phyloP scores from a whole-genome alignment of 2,797 vertebrate genomes.

The Microhierax caerulescens region DNA sequence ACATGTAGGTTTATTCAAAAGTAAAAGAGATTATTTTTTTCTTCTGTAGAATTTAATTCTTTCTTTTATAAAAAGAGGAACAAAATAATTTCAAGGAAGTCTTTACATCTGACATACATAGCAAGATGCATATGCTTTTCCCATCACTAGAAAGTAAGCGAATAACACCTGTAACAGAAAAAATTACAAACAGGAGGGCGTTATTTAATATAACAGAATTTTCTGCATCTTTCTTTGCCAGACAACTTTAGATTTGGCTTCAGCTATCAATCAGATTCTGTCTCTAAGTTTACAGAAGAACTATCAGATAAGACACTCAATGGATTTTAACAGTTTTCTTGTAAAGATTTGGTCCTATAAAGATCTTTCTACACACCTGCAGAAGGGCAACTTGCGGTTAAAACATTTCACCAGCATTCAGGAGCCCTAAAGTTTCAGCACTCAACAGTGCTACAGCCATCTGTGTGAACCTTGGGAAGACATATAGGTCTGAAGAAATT shows the following conservation, averaged over 20 bases:
- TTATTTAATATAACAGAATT: constrained; percentile 1
- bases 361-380: background rate
- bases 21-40: constrained; percentile 1
- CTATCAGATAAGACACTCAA: background rate
- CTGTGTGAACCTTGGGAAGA: background rate
- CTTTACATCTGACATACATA: background rate
- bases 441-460: background rate
- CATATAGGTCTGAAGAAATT: background rate
- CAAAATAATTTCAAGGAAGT: background rate
- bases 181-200: background rate
- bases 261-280: background rate
- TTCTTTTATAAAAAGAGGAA: constrained; percentile 11
- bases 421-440: background rate
- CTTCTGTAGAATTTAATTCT: constrained; percentile 38
- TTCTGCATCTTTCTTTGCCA: background rate
- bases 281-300: background rate
- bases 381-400: background rate
- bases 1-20: constrained; percentile 52
- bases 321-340: background rate
- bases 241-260: constrained; percentile 5
- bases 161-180: background rate
- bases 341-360: background rate
- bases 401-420: background rate
- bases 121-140: background rate
- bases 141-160: background rate